Evolutionary conservation across 2,888 invertebrate genomes (phyloP).

Genomic region (Chrysomela aeneicollis): DNA sequence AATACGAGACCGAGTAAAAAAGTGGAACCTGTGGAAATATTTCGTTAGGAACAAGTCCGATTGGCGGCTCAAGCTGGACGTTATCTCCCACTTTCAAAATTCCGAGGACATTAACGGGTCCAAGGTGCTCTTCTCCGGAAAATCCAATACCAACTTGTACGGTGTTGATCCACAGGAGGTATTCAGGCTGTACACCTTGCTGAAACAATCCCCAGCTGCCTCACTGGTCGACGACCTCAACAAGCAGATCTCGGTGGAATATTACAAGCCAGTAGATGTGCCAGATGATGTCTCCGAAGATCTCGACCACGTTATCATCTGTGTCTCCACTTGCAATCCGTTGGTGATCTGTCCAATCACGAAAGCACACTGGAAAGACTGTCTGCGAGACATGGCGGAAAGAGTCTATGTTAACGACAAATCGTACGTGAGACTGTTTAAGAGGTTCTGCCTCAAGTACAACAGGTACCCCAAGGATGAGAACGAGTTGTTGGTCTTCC

Average conservation of each 20-base stretch:
- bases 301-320: conserved; percentile 14
- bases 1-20: background rate
- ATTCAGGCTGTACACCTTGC: background rate
- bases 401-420: background rate
- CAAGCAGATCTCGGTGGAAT: background rate
- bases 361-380: conserved; percentile 4
- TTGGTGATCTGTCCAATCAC: conserved; percentile 6
- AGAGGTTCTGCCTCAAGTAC: background rate
- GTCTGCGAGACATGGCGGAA: background rate
- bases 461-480: conserved; percentile 4
- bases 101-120: background rate
- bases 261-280: background rate
- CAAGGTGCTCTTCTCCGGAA: conserved; percentile 4
- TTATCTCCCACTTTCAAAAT: conserved; percentile 3
- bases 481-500: background rate
- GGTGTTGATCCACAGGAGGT: conserved; percentile 1
- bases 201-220: background rate
- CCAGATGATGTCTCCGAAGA: background rate
- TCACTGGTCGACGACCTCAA: background rate
- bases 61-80: background rate
- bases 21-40: conserved; percentile 9
- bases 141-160: background rate
- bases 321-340: conserved; percentile 8
- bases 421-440: conserved; percentile 7
- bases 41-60: conserved; percentile 8